Conservation (phyloP, 30 jellyfish, hydroid and myxozoan species). For the Cassiopea andromeda region DNA sequence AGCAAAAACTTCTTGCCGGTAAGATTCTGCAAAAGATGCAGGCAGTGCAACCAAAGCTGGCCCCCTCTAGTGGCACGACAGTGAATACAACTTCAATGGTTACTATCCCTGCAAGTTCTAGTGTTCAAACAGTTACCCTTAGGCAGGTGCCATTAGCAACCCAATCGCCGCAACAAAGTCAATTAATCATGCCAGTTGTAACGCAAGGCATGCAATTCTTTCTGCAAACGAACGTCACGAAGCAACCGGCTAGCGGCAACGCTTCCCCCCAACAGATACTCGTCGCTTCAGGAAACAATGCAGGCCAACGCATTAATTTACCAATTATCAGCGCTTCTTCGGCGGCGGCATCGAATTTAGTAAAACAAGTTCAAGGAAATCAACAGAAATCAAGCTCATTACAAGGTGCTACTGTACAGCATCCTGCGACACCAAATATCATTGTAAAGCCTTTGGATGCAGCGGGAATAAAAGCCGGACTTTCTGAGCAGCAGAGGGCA, state of each 20-base stretch:
- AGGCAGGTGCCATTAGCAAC: conserved; percentile 50
- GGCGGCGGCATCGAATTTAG: conserved; percentile 16
- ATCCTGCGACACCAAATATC: conserved; percentile 51
- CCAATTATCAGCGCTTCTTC: conserved; percentile 25
- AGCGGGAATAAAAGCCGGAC: conserved; percentile 1
- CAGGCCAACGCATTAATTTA: conserved; percentile 33
- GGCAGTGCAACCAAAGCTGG: conserved; percentile 55
- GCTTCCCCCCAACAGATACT: conserved; percentile 17
- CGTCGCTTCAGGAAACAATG: conserved; percentile 30
- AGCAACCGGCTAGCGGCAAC: conserved; percentile 4
- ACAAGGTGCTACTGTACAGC: conserved; percentile 54
- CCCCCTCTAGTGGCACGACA: conserved; percentile 21
- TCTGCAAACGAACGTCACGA: conserved; percentile 40
- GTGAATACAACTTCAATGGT: not conserved
- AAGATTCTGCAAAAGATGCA: conserved; percentile 70
- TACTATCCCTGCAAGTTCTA: conserved; percentile 21
- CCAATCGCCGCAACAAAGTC: conserved; percentile 23
- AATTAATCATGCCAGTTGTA: conserved; percentile 41
- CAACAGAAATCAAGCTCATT: conserved; percentile 30
- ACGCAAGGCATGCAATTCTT: conserved; percentile 67
- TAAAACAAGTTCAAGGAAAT: conserved; percentile 36
- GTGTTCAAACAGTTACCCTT: conserved; percentile 32
- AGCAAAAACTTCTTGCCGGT: conserved; percentile 73
- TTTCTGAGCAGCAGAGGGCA: conserved; percentile 57
- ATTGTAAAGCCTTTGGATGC: conserved; percentile 48